phyloP scores from a whole-genome alignment of 2,113 vertebrate species.

The Zosterops borbonicus region DNA sequence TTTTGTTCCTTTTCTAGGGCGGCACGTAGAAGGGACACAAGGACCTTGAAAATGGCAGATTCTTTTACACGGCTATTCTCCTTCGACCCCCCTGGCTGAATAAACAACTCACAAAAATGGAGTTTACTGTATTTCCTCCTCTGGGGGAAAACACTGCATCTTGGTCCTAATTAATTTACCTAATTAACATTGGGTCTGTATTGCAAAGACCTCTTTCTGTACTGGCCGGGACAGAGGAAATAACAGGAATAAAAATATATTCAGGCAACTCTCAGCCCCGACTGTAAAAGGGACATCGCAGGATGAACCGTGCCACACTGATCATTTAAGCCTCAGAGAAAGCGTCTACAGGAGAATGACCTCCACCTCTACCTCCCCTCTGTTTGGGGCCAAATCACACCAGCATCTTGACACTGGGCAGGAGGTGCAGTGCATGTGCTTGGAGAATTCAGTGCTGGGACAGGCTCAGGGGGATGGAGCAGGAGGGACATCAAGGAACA shows the following conservation, averaged over 20 bases:
- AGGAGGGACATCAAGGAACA: not conserved
- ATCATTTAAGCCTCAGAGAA: not conserved
- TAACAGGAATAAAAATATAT: constrained; percentile 8
- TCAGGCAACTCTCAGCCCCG: not conserved
- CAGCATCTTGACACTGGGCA: fast-evolving
- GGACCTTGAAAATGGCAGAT: constrained; percentile 60
- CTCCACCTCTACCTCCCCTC: not conserved
- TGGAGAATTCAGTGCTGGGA: not conserved
- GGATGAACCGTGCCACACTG: fast-evolving
- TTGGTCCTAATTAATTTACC: constrained; percentile 56
- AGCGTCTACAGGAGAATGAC: fast-evolving
- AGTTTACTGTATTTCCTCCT: constrained; percentile 58
- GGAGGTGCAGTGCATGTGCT: fast-evolving
- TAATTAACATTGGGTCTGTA: constrained; percentile 44
- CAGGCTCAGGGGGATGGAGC: not conserved
- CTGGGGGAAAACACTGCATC: constrained; percentile 51
- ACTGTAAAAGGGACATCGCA: constrained; percentile 18
- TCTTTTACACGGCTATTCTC: constrained; percentile 50
- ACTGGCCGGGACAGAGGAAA: not conserved
- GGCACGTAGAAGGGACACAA: not conserved
- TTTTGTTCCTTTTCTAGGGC: constrained; percentile 60
- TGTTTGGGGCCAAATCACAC: fast-evolving
- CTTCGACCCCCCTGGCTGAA: constrained; percentile 44
- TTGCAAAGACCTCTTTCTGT: constrained; percentile 25
- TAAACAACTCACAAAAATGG: constrained; percentile 35